Conservation (phyloP, 2,888 invertebrate species). For the Parnassius orleans region DNA sequence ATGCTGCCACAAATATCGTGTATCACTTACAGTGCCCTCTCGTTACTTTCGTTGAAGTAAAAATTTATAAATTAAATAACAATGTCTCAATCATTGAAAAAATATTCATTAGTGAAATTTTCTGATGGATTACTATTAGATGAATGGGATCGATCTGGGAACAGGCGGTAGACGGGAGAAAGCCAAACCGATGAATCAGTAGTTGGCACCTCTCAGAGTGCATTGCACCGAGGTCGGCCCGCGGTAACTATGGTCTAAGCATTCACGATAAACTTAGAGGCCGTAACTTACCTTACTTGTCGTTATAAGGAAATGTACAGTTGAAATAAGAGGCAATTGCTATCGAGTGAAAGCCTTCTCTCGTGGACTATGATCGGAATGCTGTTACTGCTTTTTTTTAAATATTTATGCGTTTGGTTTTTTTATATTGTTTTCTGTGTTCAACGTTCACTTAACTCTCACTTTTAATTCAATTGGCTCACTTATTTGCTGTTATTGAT, state of each 20-base stretch:
- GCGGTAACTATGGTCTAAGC: conserved; percentile 7
- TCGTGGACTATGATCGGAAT: background rate
- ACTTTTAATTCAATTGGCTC: background rate
- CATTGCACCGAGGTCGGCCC: conserved; percentile 46
- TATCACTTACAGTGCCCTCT: too few species aligned
- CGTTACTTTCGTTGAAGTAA: too few species aligned
- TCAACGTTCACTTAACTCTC: background rate
- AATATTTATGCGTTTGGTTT: background rate
- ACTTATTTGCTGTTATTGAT: too few species aligned
- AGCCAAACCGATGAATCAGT: conserved; percentile 51
- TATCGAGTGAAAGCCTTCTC: background rate
- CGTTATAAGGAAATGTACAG: conserved; percentile 4
- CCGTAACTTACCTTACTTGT: background rate
- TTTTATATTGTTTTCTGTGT: background rate
- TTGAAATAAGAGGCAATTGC: background rate
- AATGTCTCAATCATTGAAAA: too few species aligned
- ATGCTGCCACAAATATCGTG: too few species aligned
- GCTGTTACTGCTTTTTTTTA: background rate
- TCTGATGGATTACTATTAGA: too few species aligned
- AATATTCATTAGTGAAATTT: too few species aligned
- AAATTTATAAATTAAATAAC: too few species aligned
- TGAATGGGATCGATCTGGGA: too few species aligned
- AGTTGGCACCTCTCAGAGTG: conserved; percentile 34
- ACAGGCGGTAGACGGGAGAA: conserved; percentile 68
- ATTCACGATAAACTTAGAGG: background rate